A percentile compares a stretch with the other conserved stretches of the same genome.
phyloP scores from a whole-genome alignment of 2,888 invertebrate genomes.

The Itoplectis maculator region DNA sequence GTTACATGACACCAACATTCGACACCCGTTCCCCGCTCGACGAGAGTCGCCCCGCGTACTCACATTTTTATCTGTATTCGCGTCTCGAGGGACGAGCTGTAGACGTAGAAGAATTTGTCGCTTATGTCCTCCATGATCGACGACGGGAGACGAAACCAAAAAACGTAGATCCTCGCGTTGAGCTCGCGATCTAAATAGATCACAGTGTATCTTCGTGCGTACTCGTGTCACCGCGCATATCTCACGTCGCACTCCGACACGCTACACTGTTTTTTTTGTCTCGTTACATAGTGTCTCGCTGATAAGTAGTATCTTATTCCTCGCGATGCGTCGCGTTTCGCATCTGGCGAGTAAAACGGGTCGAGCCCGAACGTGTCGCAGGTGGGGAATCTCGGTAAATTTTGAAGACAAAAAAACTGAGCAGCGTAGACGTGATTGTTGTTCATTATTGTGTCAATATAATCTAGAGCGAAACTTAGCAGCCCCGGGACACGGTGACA shows the following conservation, averaged over 20 bases:
- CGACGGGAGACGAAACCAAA: not conserved
- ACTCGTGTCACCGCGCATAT: constrained; percentile 12
- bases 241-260: not conserved
- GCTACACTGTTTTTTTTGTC: constrained; percentile 2
- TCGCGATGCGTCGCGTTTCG: too few relatives aligned
- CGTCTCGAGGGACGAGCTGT: constrained; percentile 95
- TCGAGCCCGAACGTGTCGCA: too few relatives aligned
- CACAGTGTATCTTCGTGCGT: not conserved
- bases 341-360: too few relatives aligned
- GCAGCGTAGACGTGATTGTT: not conserved
- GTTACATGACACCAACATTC: not conserved
- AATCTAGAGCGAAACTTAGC: too few relatives aligned
- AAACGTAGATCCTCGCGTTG: not conserved
- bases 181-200: constrained; percentile 3
- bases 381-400: too few relatives aligned
- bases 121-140: constrained; percentile 89
- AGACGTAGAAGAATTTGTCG: constrained; percentile 94
- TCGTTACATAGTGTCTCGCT: not conserved
- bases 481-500: too few relatives aligned
- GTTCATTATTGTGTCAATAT: not conserved
- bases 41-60: constrained; percentile 82
- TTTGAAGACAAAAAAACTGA: too few relatives aligned
- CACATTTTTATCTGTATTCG: constrained; percentile 97
- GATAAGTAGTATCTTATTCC: not conserved
- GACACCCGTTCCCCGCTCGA: not conserved